phyloP scores from a whole-genome alignment of 1,140 invertebrate genomes.

The Ruditapes philippinarum region DNA sequence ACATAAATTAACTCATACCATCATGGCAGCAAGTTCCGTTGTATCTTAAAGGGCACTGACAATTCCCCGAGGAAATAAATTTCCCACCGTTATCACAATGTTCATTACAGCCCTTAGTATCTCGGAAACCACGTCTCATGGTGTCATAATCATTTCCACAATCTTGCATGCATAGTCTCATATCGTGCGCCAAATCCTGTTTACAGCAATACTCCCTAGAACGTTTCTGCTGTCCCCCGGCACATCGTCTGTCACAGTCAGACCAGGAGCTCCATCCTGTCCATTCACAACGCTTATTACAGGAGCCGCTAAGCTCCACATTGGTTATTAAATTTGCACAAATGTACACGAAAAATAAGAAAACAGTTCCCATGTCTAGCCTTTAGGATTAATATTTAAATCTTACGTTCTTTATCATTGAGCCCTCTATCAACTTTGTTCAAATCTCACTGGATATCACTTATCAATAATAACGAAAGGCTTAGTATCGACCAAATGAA shows the following conservation, averaged over 20 bases:
- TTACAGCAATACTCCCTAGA: not conserved
- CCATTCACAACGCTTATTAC: not conserved
- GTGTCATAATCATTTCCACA: not conserved
- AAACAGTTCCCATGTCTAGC: too few relatives aligned
- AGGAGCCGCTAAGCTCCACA: too few relatives aligned
- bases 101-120: not conserved
- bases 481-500: too few relatives aligned
- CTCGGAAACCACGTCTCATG: not conserved
- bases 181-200: not conserved
- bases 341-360: too few relatives aligned
- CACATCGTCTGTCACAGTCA: not conserved
- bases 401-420: too few relatives aligned
- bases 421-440: too few relatives aligned
- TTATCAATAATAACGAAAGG: too few relatives aligned
- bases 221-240: not conserved
- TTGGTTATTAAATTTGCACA: not conserved
- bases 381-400: too few relatives aligned
- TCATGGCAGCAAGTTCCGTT: slow-evolving; percentile 6
- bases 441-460: too few relatives aligned
- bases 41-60: not conserved
- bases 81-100: slow-evolving; percentile 11
- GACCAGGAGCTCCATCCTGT: slow-evolving; percentile 1
- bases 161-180: not conserved
- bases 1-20: not conserved
- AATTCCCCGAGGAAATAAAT: not conserved